These are phyloP conservation scores for Drosophila helvetica DNA, from an alignment of 2,888 invertebrate genomes.

Conservation along the genomic window DNA sequence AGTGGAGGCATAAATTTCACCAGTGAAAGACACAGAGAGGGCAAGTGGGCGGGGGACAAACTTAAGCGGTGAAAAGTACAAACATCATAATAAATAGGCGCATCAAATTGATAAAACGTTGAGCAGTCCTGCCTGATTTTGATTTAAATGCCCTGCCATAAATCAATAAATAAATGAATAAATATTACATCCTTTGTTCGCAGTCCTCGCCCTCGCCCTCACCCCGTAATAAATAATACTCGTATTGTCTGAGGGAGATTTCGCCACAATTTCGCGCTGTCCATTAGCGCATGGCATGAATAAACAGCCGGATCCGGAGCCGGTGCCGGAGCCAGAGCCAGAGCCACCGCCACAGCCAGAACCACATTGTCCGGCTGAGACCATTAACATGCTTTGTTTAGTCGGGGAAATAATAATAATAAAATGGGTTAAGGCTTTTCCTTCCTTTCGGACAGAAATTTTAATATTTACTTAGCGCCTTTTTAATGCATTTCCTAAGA, in stretches of 20 bases:
- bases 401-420: conserved; percentile 57
- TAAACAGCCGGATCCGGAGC: conserved; percentile 47
- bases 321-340: no score
- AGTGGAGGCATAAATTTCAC: conserved; percentile 63
- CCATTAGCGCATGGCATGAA: conserved; percentile 72
- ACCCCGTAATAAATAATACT: conserved; percentile 63
- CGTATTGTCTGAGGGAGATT: conserved; percentile 47
- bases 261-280: conserved; percentile 51
- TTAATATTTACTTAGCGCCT: conserved; percentile 70
- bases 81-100: conserved; percentile 73
- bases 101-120: conserved; percentile 76
- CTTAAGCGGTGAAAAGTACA: conserved; percentile 45
- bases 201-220: conserved; percentile 31
- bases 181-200: conserved; percentile 60
- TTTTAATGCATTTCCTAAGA: conserved; percentile 71
- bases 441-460: conserved; percentile 61
- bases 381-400: conserved; percentile 74
- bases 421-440: conserved; percentile 65
- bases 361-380: conserved; percentile 39
- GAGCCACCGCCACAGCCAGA: not conserved
- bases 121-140: conserved; percentile 62
- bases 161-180: conserved; percentile 73
- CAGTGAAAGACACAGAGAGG: not conserved
- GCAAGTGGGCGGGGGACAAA: not conserved
- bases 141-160: conserved; percentile 68